Evolutionary conservation across 2,797 vertebrate species (phyloP), one percentile per base, ranked within the genome.

Genomic region (Protosalanx chinensis): DNA sequence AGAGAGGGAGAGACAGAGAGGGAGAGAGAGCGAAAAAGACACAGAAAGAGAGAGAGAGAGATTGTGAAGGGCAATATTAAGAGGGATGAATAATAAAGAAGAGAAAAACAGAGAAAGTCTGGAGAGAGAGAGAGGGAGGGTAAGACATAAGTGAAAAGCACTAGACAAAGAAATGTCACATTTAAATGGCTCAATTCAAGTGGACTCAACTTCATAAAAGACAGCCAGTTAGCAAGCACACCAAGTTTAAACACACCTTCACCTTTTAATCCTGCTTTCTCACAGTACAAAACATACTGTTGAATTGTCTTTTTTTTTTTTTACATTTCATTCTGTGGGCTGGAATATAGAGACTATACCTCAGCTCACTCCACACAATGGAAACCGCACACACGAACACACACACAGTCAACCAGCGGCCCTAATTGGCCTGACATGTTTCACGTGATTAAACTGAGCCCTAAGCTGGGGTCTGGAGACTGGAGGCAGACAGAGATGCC

Each of bases 351-450:
- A 41, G 37, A 6, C 7, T 41, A 41, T 41, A 6, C 37, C 37
- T 41, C 37, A 1, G 37, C 37, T 41, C 6, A 41, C 10, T 41
- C 37, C 7, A 41, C 37, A 41, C 37, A 41, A 37, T 32, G 29
- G 57, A 23, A 27, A 13, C 7, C 15, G 15, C 1, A 16, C 7
- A 62, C 68, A 58, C 33, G 57, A 62, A 65, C 66, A 72, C 7
- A 18, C 67, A 53, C 72, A 68, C 70, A 74, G 76, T 58, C 68
- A 71, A 72, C 75, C 70, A 67, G 20, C 20, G 20, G 10, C 62
- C 70, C 53, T 82, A 84, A 87, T 84, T 49, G 65, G 73, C 16
- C 16, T 61, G 65, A 88, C 72, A 62, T 59, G 81, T 74, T 67
- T 77, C 76, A 78, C 71, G 74, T 79, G 77, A 86, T 83, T 64